Evolutionary conservation across 2,113 vertebrate genomes (phyloP).

Genomic region (Chaetorhynchus papuensis): DNA sequence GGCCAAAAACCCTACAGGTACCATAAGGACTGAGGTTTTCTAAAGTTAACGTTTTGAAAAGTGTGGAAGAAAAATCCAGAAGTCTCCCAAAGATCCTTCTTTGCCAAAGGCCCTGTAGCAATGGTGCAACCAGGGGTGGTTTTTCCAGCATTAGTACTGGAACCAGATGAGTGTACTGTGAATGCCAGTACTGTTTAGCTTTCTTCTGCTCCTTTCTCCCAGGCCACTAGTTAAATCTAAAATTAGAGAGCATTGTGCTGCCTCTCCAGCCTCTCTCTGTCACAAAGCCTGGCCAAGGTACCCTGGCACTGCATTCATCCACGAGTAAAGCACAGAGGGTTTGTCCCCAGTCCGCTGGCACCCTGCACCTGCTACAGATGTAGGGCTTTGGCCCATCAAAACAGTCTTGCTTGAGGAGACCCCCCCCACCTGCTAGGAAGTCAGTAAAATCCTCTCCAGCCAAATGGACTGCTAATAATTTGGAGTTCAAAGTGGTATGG

Average conservation of each 20-base stretch:
- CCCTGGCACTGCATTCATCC: neutral
- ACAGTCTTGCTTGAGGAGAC: neutral
- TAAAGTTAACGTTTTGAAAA: neutral
- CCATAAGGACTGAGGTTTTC: neutral
- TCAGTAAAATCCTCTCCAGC: neutral
- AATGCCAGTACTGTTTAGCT: neutral
- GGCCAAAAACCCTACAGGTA: neutral
- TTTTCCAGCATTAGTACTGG: neutral
- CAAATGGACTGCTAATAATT: neutral
- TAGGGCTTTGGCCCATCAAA: neutral
- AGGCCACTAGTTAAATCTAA: neutral
- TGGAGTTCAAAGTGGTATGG: neutral
- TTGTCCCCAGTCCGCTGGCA: neutral
- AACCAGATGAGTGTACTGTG: neutral
- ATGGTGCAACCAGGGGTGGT: neutral
- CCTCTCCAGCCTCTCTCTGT: neutral
- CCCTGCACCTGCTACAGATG: neutral
- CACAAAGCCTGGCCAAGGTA: neutral
- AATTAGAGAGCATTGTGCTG: neutral
- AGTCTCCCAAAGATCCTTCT: neutral
- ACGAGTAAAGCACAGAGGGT: neutral
- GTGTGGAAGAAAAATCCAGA: neutral
- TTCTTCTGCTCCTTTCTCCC: neutral
- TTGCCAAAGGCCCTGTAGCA: neutral
- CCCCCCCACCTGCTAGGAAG: neutral